Conservation (phyloP, 2,797 vertebrate species). For the Crocidura indochinensis region DNA sequence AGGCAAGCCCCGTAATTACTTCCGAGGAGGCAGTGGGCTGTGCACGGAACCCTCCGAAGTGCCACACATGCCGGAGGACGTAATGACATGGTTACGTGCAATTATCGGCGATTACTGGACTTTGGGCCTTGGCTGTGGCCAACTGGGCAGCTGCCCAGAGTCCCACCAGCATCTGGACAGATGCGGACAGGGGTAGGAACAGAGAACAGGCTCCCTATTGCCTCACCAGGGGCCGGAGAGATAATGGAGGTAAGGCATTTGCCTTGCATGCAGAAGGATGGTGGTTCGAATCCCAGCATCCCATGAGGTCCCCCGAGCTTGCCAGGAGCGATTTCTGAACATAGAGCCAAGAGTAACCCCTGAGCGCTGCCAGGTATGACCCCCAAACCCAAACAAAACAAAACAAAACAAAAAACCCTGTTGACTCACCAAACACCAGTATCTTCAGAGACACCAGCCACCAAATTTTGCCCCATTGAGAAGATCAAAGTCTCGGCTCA, state of each 20-base stretch:
- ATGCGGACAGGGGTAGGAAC: constrained; percentile 21
- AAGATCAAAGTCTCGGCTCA: neutral
- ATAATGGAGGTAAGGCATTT: too few species aligned
- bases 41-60: constrained; percentile 82
- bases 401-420: too few species aligned
- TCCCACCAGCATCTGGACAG: constrained; percentile 21
- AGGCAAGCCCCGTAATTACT: constrained; percentile 94
- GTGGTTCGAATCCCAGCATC: too few species aligned
- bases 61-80: constrained; percentile 88
- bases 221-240: neutral
- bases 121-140: constrained; percentile 72
- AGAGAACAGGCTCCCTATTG: neutral
- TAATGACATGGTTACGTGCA: constrained; percentile 94
- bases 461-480: neutral
- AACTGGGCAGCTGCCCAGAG: constrained; percentile 54
- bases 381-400: too few species aligned
- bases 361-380: too few species aligned
- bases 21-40: constrained; percentile 89
- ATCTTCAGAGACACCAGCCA: neutral
- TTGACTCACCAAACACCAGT: neutral
- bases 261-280: too few species aligned
- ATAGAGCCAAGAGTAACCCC: too few species aligned
- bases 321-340: too few species aligned
- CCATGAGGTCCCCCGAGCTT: too few species aligned
- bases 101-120: constrained; percentile 92